Base-by-base conservation (phyloP, 2,888 invertebrate species). In the Chrysolina americana region DNA sequence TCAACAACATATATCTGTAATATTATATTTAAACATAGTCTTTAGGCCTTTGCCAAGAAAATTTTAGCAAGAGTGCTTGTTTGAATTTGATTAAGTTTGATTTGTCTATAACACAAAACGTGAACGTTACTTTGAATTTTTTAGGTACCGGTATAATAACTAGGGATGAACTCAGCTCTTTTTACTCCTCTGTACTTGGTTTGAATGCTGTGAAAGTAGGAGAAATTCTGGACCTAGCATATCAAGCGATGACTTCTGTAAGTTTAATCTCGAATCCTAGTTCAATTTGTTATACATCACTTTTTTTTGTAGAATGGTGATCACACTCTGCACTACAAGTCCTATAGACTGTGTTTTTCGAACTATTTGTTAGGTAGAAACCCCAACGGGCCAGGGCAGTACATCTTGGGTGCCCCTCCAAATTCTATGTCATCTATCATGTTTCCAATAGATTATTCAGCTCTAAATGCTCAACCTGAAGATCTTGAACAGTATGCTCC, bases 371-470 rank as follows among this genome's bases (percentile, higher is more conserved):
- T 94, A 86, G 94, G 93, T 5, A 91, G 93, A 84, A 92, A 92
- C 82, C 94, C 94, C 6, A 94, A 94, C 84, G 94, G 94, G 0
- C 93, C 94, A 0, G 94, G 94, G 0, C 93, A 94, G 82, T 93
- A 92, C 90, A 90, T 94, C 65, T 90, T 94, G 41, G 94, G 94
- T 19, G 91, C 91, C 8, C 89, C 91, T 1, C 90, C 90, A 79
- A 90, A 89, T 79, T 87, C 90, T 23, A 85, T 90, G 13, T 90
- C 90, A 4, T 90, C 90, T 68, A 91, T 91, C 1, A 91, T 92
- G 13, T 94, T 94, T 85, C 94, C 94, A 2, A 92, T 94, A 69
- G 94, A 94, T 89, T 94, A 94, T 87, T 93, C 93, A 83, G 93
- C 93, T 36, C 89, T 94, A 78, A 94, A 93, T 88, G 92, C 93